Base-by-base conservation (phyloP, 2,888 invertebrate species). In the Andrena camellia region DNA sequence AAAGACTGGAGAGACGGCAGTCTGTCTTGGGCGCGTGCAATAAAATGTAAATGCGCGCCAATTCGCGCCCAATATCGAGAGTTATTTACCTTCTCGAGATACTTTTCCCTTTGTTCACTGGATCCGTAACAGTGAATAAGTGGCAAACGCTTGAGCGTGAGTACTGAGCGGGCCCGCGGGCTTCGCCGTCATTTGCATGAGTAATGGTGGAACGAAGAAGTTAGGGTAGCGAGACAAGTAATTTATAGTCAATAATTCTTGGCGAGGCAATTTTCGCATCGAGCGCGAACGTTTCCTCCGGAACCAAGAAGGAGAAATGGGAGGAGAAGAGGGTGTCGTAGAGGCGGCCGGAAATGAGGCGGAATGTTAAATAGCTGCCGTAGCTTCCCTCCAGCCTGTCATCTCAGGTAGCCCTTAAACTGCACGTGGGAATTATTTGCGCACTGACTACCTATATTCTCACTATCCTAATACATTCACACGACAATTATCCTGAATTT, bases 171-270 rank as follows among this genome's bases (percentile, higher is more conserved):
- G 77, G 69, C 69, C 84, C 87, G 84, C 85, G 83, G 83, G 88
- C 84, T 82, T 74, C 84, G 75, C 69, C 87, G 86, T 89, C 90
- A 90, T 92, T 91, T 89, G 90, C 91, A 91, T 92, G 91, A 91
- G 86, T 91, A 92, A 92, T 90, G 90, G 89, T 83, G 88, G 78
- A 86, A 81, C 86, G 81, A 81, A 79, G 83, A 83, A 72, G 83
- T 83, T 85, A 84, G 88, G 87, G 86, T 87, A 81, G 86, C 83
- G 85, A 86, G 84, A 86, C 88, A 89, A 88, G 90, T 91, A 92
- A 92, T 92, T 92, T 92, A 92, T 92, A 91, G 92, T 91, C 92
- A 89, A 92, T 92, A 92, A 92, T 91, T 92, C 91, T 91, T 90
- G 85, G 84, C 88, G 83, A 87, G 88, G 91, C 91, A 92, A 92